Percentiles rank a stretch among this genome's conserved stretches.
These are phyloP conservation scores for Drosophila pruinosa DNA, from an alignment of 1,140 invertebrate species.

Conservation along the genomic window DNA sequence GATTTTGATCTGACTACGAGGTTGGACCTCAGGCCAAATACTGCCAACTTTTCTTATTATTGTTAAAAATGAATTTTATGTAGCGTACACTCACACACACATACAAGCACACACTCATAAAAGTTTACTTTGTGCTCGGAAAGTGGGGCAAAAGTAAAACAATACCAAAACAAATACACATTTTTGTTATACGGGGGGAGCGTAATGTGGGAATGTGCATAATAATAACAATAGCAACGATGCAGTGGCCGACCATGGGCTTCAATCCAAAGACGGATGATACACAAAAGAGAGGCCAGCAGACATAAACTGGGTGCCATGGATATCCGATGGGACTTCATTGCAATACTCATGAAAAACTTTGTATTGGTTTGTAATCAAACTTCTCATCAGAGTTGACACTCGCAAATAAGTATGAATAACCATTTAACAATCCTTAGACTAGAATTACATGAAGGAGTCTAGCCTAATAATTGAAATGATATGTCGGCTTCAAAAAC, in stretches of 20 bases:
- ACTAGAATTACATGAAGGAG: no score
- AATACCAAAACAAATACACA: slow-evolving; percentile 40
- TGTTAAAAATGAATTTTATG: slow-evolving; percentile 64
- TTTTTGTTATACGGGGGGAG: slow-evolving; percentile 1
- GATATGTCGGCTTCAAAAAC: no score
- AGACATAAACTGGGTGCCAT: background rate
- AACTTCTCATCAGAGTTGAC: no score
- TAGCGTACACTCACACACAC: slow-evolving; percentile 25
- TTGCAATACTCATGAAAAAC: background rate
- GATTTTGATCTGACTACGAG: slow-evolving; percentile 53
- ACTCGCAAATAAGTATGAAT: background rate
- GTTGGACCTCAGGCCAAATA: slow-evolving; percentile 53
- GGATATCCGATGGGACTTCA: background rate
- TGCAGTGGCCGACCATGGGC: background rate
- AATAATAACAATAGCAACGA: slow-evolving; percentile 8
- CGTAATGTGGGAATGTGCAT: background rate
- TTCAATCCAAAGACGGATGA: background rate
- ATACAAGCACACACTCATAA: slow-evolving; percentile 6
- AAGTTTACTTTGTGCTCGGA: slow-evolving; percentile 30
- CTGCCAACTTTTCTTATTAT: slow-evolving; percentile 76
- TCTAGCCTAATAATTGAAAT: no score
- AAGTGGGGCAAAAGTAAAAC: slow-evolving; percentile 67
- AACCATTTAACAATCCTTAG: no score
- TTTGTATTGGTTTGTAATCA: background rate
- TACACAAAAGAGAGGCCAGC: background rate